Percentiles rank a stretch among this genome's conserved stretches.
These are phyloP conservation scores for Nesogale talazaci DNA, from an alignment of 2,113 vertebrate genomes.

Conservation along the genomic window DNA sequence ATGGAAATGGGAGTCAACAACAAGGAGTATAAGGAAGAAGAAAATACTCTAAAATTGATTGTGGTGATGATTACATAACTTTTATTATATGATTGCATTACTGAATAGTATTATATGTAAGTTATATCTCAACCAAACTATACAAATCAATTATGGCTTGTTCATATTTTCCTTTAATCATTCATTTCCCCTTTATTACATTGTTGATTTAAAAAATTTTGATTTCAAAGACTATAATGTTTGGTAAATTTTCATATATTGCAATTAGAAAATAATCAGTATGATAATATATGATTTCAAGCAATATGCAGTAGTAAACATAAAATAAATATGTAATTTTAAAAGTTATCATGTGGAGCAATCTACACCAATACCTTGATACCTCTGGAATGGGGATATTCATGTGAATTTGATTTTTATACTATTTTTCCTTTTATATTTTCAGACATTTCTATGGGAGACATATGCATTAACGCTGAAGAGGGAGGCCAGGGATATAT, in stretches of 20 bases:
- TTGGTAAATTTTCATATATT: neutral
- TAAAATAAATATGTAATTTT: neutral
- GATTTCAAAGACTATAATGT: neutral
- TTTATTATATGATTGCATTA: too few relatives aligned
- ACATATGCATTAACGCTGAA: neutral
- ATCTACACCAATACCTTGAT: neutral
- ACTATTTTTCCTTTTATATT: neutral
- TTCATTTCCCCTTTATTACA: neutral
- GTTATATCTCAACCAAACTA: too few relatives aligned
- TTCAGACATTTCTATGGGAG: neutral
- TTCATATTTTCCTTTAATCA: too few relatives aligned
- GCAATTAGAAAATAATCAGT: neutral
- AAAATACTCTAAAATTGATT: too few relatives aligned
- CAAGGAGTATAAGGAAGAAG: too few relatives aligned
- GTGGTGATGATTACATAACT: too few relatives aligned
- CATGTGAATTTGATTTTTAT: neutral
- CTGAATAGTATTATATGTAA: too few relatives aligned
- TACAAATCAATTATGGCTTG: too few relatives aligned
- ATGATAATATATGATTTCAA: neutral
- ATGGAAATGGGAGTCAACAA: too few relatives aligned
- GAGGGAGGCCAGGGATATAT: neutral
- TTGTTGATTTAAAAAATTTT: neutral
- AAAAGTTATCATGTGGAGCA: conserved; percentile 8
- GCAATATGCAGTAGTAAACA: neutral
- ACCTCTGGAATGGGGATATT: neutral